A percentile compares a stretch with the other conserved stretches of the same genome.
These are phyloP conservation scores for Mobula birostris DNA, from an alignment of 2,113 vertebrate species.

Conservation along the genomic window DNA sequence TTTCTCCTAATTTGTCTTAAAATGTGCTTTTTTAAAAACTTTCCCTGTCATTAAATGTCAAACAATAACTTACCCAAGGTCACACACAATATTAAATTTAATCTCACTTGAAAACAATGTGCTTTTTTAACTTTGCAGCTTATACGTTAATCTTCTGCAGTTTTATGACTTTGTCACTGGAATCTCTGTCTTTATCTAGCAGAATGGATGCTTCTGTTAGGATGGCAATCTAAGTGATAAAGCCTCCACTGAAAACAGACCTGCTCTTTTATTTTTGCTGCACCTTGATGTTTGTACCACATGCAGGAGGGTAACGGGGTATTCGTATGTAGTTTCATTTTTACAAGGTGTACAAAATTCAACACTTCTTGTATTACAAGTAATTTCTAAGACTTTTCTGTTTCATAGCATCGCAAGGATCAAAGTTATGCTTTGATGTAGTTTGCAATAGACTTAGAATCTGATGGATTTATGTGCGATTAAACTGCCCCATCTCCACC, in stretches of 20 bases:
- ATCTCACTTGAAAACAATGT: neutral
- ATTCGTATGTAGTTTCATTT: neutral
- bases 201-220: neutral
- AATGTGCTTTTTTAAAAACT: neutral
- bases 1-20: neutral
- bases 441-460: neutral
- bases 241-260: neutral
- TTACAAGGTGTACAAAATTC: slow-evolving; percentile 11
- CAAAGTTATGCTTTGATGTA: neutral
- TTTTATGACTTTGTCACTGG: neutral
- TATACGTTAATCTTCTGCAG: neutral
- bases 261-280: no score
- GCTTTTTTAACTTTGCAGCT: neutral
- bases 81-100: neutral
- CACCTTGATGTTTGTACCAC: neutral
- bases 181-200: neutral
- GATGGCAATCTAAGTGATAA: neutral
- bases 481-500: neutral
- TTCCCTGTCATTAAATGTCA: no score
- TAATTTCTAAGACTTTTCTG: neutral
- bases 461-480: neutral
- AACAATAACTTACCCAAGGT: neutral
- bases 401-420: neutral
- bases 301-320: neutral
- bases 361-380: neutral